Base-by-base conservation (phyloP, 2,888 invertebrate genomes). In the Drosophila nr. perissopoda region DNA sequence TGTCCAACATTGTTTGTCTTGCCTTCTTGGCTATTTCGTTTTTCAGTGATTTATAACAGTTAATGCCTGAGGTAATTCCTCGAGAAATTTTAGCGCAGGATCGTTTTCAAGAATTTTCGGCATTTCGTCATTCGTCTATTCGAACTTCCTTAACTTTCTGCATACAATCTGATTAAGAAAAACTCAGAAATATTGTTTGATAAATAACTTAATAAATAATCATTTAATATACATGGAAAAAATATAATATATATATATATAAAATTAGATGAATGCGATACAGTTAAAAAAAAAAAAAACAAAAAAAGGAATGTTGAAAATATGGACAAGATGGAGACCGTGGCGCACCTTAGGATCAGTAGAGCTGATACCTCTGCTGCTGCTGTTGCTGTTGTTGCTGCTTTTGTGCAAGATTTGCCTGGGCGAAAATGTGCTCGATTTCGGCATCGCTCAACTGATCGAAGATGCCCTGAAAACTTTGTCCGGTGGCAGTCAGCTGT, bases 341-440 rank as follows among this genome's bases (percentile, higher is more conserved):
- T 29, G 38, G 27, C 4, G 21, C 56, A n/a, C 38, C 27, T 29
- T 1, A 1, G 31, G 4, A 27, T 71, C 33, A 89, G 59, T 85
- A 81, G 53, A 78, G 79, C 27, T 88, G 84, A 62, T 87, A 84
- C 27, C 66, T 56, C 11, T 79, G 64, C 2, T 87, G 81, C 38
- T 84, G 78, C 18, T 91, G 89, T 5, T 81, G 82, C 2, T 90
- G 84, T n/a, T 83, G 83, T 6, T 88, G 82, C 10, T 83, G 80
- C 38, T 91, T 89, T 10, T 89, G 85, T 5, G 89, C 91, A 51
- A 90, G 65, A 60, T 79, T 88, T 36, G 92, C 92, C 79, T 92
- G 92, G 33, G 89, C 80, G 36, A 92, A 92, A 60, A 92, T 91
- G 46, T 92, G 83, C 42, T 92, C 91, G 65, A 92, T 91, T 61